A percentile compares a stretch with the other conserved stretches of the same genome.
Conservation (phyloP, 2,888 invertebrate species). For the Hedya salicella region DNA sequence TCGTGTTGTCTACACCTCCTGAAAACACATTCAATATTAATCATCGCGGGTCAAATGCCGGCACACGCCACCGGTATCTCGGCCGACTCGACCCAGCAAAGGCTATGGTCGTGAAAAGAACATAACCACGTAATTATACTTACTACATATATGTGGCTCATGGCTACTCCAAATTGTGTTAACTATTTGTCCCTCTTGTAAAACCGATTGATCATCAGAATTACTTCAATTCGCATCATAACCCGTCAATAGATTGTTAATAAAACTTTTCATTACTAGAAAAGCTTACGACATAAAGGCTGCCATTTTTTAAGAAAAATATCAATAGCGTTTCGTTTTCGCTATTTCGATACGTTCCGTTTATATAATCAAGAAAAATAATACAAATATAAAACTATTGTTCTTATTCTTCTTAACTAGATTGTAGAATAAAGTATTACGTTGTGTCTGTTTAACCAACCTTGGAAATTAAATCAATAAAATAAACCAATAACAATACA, state of each 20-base stretch:
- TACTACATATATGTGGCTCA: constrained; percentile 71
- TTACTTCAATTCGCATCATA: constrained; percentile 68
- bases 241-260: constrained; percentile 65
- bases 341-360: constrained; percentile 35
- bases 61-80: constrained; percentile 30
- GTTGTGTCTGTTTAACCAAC: no score
- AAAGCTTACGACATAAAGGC: constrained; percentile 84
- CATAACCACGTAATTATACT: constrained; percentile 80
- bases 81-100: constrained; percentile 35
- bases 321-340: constrained; percentile 43
- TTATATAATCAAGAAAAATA: constrained; percentile 4
- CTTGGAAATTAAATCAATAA: neutral
- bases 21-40: constrained; percentile 50
- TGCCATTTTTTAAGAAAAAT: constrained; percentile 74
- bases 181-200: constrained; percentile 60
- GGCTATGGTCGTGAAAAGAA: constrained; percentile 61
- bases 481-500: neutral
- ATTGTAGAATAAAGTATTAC: no score
- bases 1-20: constrained; percentile 60
- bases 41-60: constrained; percentile 8
- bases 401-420: no score
- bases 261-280: constrained; percentile 74
- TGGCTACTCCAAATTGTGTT: constrained; percentile 64
- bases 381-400: neutral
- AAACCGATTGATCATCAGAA: constrained; percentile 61